Percentiles rank a stretch among this genome's conserved stretches.
These are phyloP conservation scores for Chaenodraco wilsoni DNA, from an alignment of 2,797 vertebrate species.

Conservation along the genomic window DNA sequence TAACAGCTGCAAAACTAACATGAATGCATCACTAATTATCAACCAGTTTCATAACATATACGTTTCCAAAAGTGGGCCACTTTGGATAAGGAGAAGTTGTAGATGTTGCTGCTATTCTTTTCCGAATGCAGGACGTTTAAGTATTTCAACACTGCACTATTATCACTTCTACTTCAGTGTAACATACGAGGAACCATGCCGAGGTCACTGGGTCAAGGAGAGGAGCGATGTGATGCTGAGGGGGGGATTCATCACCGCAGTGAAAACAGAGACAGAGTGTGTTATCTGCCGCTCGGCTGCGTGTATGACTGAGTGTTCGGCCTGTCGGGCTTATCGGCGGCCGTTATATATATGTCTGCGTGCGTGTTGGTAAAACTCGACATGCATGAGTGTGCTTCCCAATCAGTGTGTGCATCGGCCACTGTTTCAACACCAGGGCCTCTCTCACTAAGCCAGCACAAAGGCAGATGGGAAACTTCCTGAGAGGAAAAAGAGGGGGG, in stretches of 20 bases:
- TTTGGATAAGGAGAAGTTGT: too few species aligned
- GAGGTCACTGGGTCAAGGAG: conserved; percentile 60
- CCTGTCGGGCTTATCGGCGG: conserved; percentile 41
- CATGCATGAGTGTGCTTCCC: conserved; percentile 72
- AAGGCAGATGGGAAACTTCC: conserved; percentile 86
- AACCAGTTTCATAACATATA: too few species aligned
- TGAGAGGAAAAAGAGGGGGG: conserved; percentile 76
- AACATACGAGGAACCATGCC: conserved; percentile 29
- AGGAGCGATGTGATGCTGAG: conserved; percentile 32
- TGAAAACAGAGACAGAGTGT: conserved; percentile 38
- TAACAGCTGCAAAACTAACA: too few species aligned
- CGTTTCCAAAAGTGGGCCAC: too few species aligned
- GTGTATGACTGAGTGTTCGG: conserved; percentile 39
- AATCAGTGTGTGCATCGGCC: conserved; percentile 77
- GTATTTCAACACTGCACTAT: too few species aligned
- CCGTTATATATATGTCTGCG: conserved; percentile 37
- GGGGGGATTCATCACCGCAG: conserved; percentile 56
- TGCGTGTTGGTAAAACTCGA: conserved; percentile 61
- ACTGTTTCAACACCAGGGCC: conserved; percentile 82
- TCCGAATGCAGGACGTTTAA: too few species aligned
- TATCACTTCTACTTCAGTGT: too few species aligned
- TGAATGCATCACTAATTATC: too few species aligned
- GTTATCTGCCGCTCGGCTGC: conserved; percentile 50
- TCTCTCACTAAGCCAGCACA: conserved; percentile 77
- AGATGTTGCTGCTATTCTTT: too few species aligned